phyloP scores from a whole-genome alignment of 2,888 invertebrate species.

The Minunthozetes semirufus region DNA sequence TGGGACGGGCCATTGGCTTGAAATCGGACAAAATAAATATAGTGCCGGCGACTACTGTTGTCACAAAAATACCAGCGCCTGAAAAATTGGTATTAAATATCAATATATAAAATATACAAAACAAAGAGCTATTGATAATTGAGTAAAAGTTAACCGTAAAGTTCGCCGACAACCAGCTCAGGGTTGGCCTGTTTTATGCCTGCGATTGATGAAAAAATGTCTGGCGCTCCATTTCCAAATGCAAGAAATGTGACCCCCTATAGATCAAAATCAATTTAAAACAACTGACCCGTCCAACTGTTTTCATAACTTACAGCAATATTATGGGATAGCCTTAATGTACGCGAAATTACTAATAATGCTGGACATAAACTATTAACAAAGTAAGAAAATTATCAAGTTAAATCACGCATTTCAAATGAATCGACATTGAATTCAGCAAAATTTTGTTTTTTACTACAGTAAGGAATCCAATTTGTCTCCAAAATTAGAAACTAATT shows the following conservation, averaged over 20 bases:
- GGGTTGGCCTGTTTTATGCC: slow-evolving; percentile 40
- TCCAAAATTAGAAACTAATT: background rate
- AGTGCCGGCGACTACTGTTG: slow-evolving; percentile 57
- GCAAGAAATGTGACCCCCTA: slow-evolving; percentile 62
- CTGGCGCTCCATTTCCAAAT: slow-evolving; percentile 64
- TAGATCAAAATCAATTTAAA: background rate
- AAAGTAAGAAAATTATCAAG: slow-evolving; percentile 48
- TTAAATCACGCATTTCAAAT: too few species aligned
- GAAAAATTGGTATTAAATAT: too few species aligned
- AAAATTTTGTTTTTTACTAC: too few species aligned
- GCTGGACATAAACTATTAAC: slow-evolving; percentile 54
- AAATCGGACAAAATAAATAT: slow-evolving; percentile 56
- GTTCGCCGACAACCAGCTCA: slow-evolving; percentile 41
- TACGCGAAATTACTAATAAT: slow-evolving; percentile 51
- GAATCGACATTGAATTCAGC: too few species aligned
- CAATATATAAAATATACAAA: too few species aligned
- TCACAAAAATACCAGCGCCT: slow-evolving; percentile 60
- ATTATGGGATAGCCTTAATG: slow-evolving; percentile 53
- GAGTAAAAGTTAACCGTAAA: slow-evolving; percentile 37
- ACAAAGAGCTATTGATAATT: too few species aligned
- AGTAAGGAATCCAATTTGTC: too few species aligned
- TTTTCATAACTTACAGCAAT: slow-evolving; percentile 48
- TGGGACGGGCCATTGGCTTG: slow-evolving; percentile 51
- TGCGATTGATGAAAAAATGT: slow-evolving; percentile 50
- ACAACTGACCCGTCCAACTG: too few species aligned